Percentiles rank a stretch among this genome's conserved stretches.
phyloP scores from a whole-genome alignment of 2,113 vertebrate genomes.

The Otus sunia region DNA sequence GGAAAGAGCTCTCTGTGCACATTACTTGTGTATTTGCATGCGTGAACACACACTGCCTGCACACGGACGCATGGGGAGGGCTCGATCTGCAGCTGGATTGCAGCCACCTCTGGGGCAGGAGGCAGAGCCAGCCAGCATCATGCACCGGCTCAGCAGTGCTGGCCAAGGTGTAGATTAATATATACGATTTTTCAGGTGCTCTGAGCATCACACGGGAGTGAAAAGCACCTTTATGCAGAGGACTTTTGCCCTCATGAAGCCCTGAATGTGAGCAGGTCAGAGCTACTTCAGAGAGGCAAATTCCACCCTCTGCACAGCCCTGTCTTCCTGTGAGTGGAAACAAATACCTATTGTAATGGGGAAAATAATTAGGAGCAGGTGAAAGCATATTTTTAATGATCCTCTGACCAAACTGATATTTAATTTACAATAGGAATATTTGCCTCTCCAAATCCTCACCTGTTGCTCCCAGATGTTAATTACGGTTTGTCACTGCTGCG shows the following conservation, averaged over 20 bases:
- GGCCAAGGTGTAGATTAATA: neutral
- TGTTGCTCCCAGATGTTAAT: neutral
- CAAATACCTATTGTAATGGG: conserved; percentile 41
- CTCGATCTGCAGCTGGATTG: neutral
- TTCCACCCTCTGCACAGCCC: conserved; percentile 15
- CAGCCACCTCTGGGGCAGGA: neutral
- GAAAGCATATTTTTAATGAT: conserved; percentile 49
- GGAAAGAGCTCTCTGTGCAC: accelerated
- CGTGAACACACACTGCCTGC: neutral
- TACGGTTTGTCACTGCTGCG: neutral
- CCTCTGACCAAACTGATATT: neutral
- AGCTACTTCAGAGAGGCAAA: neutral
- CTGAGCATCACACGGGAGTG: neutral
- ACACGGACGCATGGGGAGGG: accelerated
- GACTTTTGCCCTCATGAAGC: neutral
- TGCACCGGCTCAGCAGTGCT: neutral
- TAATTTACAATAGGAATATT: neutral
- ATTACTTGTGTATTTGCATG: neutral
- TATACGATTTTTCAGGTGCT: neutral
- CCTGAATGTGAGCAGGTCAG: neutral
- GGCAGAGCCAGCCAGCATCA: neutral
- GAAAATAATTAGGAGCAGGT: conserved; percentile 53
- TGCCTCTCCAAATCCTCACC: neutral
- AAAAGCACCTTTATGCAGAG: neutral
- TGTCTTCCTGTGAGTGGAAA: neutral